A percentile compares a stretch with the other conserved stretches of the same genome.
phyloP scores from a whole-genome alignment of 2,113 vertebrate species.

The Pseudolaguvia tuberculata region DNA sequence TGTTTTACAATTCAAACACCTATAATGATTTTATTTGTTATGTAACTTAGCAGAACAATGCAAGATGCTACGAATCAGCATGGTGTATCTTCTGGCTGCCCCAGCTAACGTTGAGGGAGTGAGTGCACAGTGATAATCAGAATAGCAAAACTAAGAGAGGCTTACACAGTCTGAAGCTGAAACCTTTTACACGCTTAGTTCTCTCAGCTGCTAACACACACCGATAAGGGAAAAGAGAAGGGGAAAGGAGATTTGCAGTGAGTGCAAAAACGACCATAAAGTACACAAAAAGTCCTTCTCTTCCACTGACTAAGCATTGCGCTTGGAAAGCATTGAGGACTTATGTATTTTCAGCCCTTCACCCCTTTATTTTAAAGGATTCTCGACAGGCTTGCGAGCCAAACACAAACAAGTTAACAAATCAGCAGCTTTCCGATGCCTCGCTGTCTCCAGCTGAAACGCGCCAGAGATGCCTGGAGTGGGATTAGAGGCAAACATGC shows the following conservation, averaged over 20 bases:
- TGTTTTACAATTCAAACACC: no score
- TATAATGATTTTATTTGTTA: neutral
- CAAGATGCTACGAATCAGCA: neutral
- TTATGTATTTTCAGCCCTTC: conserved; percentile 18
- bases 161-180: conserved; percentile 5
- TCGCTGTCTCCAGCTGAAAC: conserved; percentile 17
- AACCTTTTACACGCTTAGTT: conserved; percentile 17
- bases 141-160: conserved; percentile 15
- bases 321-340: conserved; percentile 20
- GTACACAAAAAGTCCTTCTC: neutral
- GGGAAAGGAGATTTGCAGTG: conserved; percentile 12
- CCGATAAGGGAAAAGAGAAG: conserved; percentile 17
- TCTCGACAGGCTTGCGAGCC: conserved; percentile 10
- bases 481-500: conserved; percentile 44
- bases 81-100: neutral
- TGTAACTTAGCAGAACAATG: neutral
- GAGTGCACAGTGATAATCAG: conserved; percentile 16
- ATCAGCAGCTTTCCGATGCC: conserved; percentile 16
- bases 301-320: conserved; percentile 22
- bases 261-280: conserved; percentile 20
- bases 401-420: conserved; percentile 26
- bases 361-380: neutral
- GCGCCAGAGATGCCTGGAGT: conserved; percentile 30
- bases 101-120: neutral
- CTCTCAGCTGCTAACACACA: conserved; percentile 6